These are phyloP conservation scores for Clarias gariepinus DNA, from an alignment of 2,113 vertebrate genomes.

Conservation along the genomic window DNA sequence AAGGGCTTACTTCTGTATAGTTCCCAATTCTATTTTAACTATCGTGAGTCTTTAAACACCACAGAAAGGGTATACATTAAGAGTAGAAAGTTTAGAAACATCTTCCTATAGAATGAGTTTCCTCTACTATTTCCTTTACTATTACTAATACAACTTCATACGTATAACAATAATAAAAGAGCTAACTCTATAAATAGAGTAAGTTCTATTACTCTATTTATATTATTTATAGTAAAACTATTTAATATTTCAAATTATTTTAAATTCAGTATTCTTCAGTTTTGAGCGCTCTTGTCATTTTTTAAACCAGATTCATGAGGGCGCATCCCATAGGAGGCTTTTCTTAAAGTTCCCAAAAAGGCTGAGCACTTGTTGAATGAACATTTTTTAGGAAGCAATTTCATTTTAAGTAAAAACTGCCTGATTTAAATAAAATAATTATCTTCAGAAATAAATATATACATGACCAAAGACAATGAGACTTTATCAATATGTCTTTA, in stretches of 20 bases:
- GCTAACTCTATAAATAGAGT: not conserved
- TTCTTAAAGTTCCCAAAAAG: not conserved
- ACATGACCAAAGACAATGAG: not conserved
- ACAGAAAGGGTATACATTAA: not conserved
- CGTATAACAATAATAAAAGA: not conserved
- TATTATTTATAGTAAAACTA: not conserved
- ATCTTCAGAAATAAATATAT: not conserved
- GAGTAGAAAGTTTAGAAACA: not conserved
- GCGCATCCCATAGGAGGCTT: not conserved
- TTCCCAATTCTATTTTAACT: not conserved
- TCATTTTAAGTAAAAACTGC: not conserved
- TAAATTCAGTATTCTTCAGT: not conserved
- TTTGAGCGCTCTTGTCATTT: not conserved
- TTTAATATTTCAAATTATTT: not conserved
- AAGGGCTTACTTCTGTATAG: not conserved
- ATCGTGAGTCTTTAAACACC: not conserved
- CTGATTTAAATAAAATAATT: not conserved
- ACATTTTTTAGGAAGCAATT: not conserved
- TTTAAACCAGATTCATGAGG: not conserved
- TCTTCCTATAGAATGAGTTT: not conserved
- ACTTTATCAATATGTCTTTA: not conserved
- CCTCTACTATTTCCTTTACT: not conserved
- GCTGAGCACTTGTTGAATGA: slow-evolving; percentile 1
- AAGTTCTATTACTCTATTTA: no score
- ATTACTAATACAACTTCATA: not conserved